phyloP scores from a whole-genome alignment of 2,888 invertebrate genomes.

The Melanophora roralis region DNA sequence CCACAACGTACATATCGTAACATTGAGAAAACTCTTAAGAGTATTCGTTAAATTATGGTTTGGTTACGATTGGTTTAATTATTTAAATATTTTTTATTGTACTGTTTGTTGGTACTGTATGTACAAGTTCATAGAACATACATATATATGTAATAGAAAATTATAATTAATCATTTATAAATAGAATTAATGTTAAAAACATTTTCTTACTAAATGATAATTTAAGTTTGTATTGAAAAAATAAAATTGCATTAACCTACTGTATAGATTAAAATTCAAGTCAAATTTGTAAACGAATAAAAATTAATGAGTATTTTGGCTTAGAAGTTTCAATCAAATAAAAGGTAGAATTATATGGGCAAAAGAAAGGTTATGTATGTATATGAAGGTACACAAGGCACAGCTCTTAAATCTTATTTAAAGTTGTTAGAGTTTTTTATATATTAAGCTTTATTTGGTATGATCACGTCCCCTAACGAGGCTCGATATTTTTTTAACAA shows the following conservation, averaged over 20 bases:
- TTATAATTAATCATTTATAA: not conserved
- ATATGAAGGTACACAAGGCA: no score
- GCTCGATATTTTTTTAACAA: no score
- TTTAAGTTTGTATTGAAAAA: slow-evolving; percentile 10
- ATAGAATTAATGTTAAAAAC: slow-evolving; percentile 44
- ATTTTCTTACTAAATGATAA: slow-evolving; percentile 26
- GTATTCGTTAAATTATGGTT: slow-evolving; percentile 67
- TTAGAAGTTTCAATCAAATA: slow-evolving; percentile 14
- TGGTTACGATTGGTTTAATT: not conserved
- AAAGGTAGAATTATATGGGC: no score
- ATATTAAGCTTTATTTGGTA: no score
- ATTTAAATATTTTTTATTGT: slow-evolving; percentile 12
- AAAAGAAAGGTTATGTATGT: no score
- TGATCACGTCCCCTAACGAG: no score
- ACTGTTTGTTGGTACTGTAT: not conserved
- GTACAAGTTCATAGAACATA: slow-evolving; percentile 49
- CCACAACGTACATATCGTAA: slow-evolving; percentile 87
- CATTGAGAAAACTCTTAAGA: slow-evolving; percentile 86
- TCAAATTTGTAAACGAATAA: slow-evolving; percentile 27
- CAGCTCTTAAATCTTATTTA: no score
- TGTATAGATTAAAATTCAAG: slow-evolving; percentile 17
- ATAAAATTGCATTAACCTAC: not conserved
- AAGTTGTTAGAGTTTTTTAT: no score
- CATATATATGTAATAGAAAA: not conserved
- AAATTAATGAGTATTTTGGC: slow-evolving; percentile 43